A percentile compares a stretch with the other conserved stretches of the same genome.
Conservation (phyloP, 2,797 vertebrate species). For the Oceanodroma leucorhoa region DNA sequence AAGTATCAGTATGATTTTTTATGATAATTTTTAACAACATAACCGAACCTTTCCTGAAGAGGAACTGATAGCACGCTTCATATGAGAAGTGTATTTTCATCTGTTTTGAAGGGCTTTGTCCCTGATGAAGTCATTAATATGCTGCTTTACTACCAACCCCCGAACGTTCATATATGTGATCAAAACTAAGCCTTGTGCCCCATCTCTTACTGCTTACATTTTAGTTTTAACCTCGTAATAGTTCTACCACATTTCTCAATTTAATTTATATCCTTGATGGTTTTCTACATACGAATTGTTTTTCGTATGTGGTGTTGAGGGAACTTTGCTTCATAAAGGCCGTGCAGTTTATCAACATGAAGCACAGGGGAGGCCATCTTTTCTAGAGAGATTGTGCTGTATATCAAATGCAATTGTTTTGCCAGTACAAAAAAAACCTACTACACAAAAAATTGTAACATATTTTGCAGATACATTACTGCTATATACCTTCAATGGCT, state of each 20-base stretch:
- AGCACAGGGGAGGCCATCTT: neutral
- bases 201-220: neutral
- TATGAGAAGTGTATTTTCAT: neutral
- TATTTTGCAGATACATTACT: neutral
- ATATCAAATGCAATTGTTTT: neutral
- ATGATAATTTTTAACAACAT: neutral
- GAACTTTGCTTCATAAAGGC: neutral
- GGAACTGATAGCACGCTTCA: neutral
- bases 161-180: neutral
- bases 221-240: neutral
- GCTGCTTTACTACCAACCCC: neutral
- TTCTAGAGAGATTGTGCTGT: neutral
- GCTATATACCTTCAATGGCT: neutral
- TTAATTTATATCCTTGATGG: neutral
- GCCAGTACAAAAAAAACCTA: neutral
- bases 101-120: neutral
- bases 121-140: neutral
- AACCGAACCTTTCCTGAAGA: neutral
- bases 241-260: neutral
- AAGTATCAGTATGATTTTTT: fast-evolving
- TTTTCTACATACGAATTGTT: neutral
- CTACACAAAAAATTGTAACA: neutral
- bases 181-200: neutral
- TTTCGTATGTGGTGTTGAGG: neutral
- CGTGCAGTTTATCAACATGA: neutral